Conservation (phyloP, 2,113 vertebrate genomes). For the Pseudopipra pipra region DNA sequence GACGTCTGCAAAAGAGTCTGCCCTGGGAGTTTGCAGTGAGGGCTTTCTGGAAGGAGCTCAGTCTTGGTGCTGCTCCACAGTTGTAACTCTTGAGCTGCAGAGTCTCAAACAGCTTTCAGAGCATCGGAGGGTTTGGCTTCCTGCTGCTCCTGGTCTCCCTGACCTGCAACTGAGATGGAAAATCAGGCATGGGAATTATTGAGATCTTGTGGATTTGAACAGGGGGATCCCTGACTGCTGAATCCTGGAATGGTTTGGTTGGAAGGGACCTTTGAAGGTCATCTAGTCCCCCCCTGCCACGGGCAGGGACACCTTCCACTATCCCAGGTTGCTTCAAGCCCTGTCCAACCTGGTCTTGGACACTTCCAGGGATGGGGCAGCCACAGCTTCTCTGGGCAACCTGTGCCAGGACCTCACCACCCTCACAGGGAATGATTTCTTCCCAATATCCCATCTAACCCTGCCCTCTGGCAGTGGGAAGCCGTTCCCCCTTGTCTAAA, state of each 20-base stretch:
- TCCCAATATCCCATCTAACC: fast-evolving
- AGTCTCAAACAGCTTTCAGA: background rate
- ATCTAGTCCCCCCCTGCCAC: background rate
- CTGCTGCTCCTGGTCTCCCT: background rate
- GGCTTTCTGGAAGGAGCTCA: background rate
- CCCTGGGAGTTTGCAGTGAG: background rate
- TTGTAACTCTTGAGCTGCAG: background rate
- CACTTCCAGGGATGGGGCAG: background rate
- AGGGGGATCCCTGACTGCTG: background rate
- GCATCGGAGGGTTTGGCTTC: fast-evolving
- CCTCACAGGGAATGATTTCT: fast-evolving
- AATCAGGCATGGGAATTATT: fast-evolving
- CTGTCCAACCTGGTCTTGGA: fast-evolving
- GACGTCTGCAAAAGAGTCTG: background rate
- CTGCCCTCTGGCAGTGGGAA: background rate
- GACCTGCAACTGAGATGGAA: background rate
- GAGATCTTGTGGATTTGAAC: background rate
- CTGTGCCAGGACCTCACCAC: background rate
- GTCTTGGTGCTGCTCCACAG: background rate
- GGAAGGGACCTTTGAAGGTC: background rate
- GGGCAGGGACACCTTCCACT: background rate
- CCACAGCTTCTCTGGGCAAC: background rate
- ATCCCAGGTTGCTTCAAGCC: fast-evolving
- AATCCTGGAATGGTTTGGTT: background rate
- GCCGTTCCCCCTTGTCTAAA: background rate